phyloP scores from a whole-genome alignment of 2,888 invertebrate genomes.

The Caenorhabditis imperialis region DNA sequence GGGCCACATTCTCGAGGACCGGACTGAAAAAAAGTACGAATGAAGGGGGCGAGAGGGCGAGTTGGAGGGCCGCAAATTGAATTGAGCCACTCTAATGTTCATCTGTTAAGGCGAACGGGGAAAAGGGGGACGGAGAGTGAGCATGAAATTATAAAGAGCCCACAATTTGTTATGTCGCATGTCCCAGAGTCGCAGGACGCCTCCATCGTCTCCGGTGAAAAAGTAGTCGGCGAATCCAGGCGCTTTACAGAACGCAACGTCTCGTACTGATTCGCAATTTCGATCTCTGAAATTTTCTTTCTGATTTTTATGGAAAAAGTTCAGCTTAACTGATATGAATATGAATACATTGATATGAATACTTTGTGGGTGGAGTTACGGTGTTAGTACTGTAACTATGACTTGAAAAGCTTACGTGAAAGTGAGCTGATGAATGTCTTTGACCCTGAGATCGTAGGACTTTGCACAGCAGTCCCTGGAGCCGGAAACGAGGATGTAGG shows the following conservation, averaged over 20 bases:
- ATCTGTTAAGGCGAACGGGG: conserved; percentile 1
- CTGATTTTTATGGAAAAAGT: too few species aligned
- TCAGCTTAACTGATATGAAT: too few species aligned
- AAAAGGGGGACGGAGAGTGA: conserved; percentile 2
- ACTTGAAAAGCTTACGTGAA: conserved; percentile 25
- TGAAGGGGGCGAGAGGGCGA: background rate
- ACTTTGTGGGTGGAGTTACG: background rate
- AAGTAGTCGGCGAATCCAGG: conserved; percentile 53
- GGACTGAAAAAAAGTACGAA: conserved; percentile 43
- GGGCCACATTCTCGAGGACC: conserved; percentile 54
- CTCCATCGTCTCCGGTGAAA: conserved; percentile 63
- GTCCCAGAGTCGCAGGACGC: conserved; percentile 64
- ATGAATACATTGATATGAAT: too few species aligned
- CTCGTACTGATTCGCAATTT: conserved; percentile 56
- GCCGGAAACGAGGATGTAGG: conserved; percentile 53
- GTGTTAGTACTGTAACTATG: background rate
- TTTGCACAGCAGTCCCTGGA: conserved; percentile 52
- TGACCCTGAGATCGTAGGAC: conserved; percentile 50
- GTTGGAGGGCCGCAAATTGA: conserved; percentile 13
- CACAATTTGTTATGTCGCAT: conserved; percentile 45
- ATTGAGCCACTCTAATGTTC: conserved; percentile 8
- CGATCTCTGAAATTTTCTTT: conserved; percentile 32
- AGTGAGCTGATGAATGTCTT: conserved; percentile 23
- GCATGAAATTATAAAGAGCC: conserved; percentile 15
- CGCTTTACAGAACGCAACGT: conserved; percentile 52